Conservation (phyloP, 2,797 vertebrate species). For the Natrix natrix region DNA sequence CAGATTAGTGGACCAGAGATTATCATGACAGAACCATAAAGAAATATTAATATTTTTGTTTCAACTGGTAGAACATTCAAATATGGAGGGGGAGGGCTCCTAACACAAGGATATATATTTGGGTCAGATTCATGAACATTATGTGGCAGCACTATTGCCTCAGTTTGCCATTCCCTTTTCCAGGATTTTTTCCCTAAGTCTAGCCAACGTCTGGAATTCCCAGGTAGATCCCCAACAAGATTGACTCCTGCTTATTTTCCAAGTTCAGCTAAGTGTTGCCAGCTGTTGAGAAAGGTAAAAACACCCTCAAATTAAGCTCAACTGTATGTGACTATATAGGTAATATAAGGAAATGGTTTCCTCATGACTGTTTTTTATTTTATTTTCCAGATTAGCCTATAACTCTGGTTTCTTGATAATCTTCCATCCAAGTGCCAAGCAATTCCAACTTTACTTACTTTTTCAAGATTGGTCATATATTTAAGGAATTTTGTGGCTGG, state of each 20-base stretch:
- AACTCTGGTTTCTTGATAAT: neutral
- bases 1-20: neutral
- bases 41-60: neutral
- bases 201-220: neutral
- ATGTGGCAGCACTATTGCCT: neutral
- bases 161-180: neutral
- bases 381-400: neutral
- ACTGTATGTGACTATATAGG: neutral
- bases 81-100: neutral
- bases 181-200: neutral
- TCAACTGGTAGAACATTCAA: neutral
- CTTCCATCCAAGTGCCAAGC: neutral
- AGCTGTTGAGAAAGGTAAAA: neutral
- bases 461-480: neutral
- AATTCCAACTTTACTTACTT: neutral
- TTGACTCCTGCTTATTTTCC: neutral
- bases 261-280: neutral
- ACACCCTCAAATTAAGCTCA: neutral
- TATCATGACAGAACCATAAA: neutral
- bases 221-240: neutral
- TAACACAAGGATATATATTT: neutral
- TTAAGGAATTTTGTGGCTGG: neutral
- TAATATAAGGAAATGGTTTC: neutral
- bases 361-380: neutral
- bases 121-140: neutral